A percentile compares a stretch with the other conserved stretches of the same genome.
Conservation (phyloP, 1,140 invertebrate species). For the Hermetia illucens region DNA sequence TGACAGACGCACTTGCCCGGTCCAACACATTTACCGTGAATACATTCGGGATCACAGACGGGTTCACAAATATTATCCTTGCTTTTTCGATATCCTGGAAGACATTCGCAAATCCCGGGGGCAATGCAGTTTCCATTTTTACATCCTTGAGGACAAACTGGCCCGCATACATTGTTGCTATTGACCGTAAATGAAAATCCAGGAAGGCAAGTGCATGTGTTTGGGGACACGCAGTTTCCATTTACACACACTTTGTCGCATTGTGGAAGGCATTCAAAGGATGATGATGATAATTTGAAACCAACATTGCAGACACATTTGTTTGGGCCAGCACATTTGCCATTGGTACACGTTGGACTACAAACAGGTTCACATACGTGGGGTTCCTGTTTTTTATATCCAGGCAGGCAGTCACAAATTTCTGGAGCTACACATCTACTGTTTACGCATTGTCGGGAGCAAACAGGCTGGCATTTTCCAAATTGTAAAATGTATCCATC, state of each 20-base stretch:
- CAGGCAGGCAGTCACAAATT: constrained; percentile 31
- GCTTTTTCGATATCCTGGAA: not conserved
- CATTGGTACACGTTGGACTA: constrained; percentile 33
- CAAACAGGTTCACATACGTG: constrained; percentile 34
- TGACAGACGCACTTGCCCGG: constrained; percentile 13
- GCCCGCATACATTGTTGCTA: constrained; percentile 11
- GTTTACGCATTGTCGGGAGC: constrained; percentile 7
- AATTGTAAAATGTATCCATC: constrained; percentile 23
- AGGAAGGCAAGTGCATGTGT: not conserved
- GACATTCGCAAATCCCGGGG: constrained; percentile 9
- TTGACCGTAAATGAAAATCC: constrained; percentile 13
- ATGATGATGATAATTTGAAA: constrained; percentile 19
- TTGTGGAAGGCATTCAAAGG: not conserved
- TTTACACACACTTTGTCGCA: not conserved
- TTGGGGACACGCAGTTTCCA: not conserved
- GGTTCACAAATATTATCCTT: constrained; percentile 17
- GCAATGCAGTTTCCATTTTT: constrained; percentile 28
- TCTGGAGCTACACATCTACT: constrained; percentile 26
- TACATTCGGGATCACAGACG: constrained; percentile 37
- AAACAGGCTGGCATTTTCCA: constrained; percentile 32
- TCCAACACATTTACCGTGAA: constrained; percentile 37
- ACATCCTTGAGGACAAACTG: not conserved
- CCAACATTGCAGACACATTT: constrained; percentile 37
- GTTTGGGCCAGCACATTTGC: constrained; percentile 35
- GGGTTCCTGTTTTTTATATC: constrained; percentile 18